A percentile compares a stretch with the other conserved stretches of the same genome.
These are phyloP conservation scores for Bombus consobrinus DNA, from an alignment of 1,140 invertebrate species.

Conservation along the genomic window DNA sequence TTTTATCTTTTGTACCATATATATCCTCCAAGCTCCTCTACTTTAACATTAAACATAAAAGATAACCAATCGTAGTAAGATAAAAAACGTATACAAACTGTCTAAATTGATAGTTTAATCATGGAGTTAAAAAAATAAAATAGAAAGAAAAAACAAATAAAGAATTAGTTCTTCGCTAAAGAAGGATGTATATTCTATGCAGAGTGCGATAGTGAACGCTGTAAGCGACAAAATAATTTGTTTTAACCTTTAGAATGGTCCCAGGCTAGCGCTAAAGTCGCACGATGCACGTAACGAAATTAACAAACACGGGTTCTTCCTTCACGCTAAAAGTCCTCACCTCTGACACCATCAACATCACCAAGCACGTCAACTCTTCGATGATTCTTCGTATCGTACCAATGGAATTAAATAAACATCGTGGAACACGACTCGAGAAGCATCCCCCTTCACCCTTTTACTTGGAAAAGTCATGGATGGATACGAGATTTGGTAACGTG, in stretches of 20 bases:
- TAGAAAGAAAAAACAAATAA: not conserved
- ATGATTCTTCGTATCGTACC: not conserved
- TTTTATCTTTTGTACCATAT: not conserved
- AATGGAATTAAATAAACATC: not conserved
- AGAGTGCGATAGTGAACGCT: too few species aligned
- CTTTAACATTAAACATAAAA: too few species aligned
- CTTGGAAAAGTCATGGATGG: not conserved
- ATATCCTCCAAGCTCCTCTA: too few species aligned
- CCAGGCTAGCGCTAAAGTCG: not conserved
- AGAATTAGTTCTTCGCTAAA: not conserved
- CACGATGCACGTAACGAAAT: not conserved
- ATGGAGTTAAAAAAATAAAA: not conserved
- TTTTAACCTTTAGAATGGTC: not conserved
- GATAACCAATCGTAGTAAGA: not conserved
- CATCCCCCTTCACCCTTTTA: too few species aligned
- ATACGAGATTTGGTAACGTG: slow-evolving; percentile 36
- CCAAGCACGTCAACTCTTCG: not conserved
- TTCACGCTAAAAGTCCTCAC: not conserved
- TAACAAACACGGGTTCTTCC: not conserved
- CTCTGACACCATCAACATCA: not conserved
- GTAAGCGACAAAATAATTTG: not conserved
- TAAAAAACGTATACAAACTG: not conserved
- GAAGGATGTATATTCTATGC: too few species aligned
- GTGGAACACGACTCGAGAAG: not conserved
- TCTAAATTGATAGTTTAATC: not conserved